Evolutionary conservation across 64 coral and sea anemone genomes (phyloP).

Genomic region (Acropora tenuis): DNA sequence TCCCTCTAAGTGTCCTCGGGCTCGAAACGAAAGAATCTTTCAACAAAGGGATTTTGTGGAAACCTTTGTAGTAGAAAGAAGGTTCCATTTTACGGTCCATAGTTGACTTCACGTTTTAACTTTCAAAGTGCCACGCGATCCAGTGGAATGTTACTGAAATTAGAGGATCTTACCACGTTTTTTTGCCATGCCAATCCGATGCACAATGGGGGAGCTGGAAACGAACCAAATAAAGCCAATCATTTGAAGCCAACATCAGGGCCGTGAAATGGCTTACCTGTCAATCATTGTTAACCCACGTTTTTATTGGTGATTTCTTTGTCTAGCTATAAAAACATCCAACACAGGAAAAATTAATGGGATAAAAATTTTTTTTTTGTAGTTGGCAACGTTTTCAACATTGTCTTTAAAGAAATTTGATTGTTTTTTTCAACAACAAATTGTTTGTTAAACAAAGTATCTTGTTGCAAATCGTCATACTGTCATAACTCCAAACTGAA

Average conservation of each 20-base stretch:
- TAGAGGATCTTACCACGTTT: not conserved
- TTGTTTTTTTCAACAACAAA: not conserved
- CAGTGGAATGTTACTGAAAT: not conserved
- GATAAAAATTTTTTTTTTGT: not conserved
- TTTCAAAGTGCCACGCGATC: not conserved
- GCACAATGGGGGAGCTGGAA: conserved; percentile 32
- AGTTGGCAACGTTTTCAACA: not conserved
- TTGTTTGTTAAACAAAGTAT: not conserved
- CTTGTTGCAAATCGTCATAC: not conserved
- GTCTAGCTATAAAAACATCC: not conserved
- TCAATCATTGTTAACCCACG: conserved; percentile 21
- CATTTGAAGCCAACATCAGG: not conserved
- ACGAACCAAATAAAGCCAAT: conserved; percentile 30
- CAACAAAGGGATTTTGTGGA: not conserved
- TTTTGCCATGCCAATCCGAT: conserved; percentile 18
- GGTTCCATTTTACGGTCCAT: not conserved
- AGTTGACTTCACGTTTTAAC: not conserved
- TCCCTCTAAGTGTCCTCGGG: not conserved
- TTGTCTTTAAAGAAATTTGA: not conserved
- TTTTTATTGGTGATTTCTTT: not conserved
- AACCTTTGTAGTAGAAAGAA: not conserved
- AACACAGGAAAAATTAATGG: not conserved
- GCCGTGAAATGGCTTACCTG: conserved; percentile 14
- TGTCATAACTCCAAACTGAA: no score
- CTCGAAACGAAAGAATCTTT: not conserved